phyloP scores from a whole-genome alignment of 2,113 vertebrate genomes.

The Syrmaticus mikado region DNA sequence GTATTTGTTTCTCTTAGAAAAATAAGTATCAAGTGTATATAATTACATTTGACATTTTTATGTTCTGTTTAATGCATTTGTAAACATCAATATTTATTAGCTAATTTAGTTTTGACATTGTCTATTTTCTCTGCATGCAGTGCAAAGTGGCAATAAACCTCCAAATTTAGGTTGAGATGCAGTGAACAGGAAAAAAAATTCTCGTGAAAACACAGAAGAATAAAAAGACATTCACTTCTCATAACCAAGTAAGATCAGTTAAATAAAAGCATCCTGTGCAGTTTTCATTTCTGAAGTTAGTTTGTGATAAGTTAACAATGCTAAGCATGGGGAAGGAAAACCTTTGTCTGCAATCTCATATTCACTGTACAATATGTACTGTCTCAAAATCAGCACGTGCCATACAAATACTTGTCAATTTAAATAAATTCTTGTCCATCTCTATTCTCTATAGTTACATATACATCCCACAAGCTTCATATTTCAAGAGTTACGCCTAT shows the following conservation, averaged over 20 bases:
- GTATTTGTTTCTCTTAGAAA: not conserved
- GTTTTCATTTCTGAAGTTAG: not conserved
- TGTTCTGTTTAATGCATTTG: not conserved
- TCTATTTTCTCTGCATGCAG: not conserved
- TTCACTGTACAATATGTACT: not conserved
- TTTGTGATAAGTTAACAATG: not conserved
- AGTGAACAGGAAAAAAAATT: not conserved
- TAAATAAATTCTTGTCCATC: not conserved
- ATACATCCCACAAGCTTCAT: not conserved
- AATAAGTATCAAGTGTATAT: not conserved
- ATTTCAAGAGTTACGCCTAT: not conserved
- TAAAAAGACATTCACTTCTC: not conserved
- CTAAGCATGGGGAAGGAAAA: not conserved
- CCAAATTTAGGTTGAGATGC: not conserved
- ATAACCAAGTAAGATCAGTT: not conserved
- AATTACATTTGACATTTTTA: not conserved
- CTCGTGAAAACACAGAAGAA: not conserved
- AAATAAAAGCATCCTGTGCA: not conserved
- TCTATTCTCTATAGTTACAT: not conserved
- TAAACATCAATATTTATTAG: not conserved
- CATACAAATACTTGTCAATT: not conserved
- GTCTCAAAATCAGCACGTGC: not conserved
- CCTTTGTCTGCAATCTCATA: not conserved
- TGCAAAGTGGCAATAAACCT: not conserved
- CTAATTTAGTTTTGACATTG: not conserved